Evolutionary conservation across 2,797 vertebrate genomes (phyloP).

Genomic region (Pangasius larnaudii): DNA sequence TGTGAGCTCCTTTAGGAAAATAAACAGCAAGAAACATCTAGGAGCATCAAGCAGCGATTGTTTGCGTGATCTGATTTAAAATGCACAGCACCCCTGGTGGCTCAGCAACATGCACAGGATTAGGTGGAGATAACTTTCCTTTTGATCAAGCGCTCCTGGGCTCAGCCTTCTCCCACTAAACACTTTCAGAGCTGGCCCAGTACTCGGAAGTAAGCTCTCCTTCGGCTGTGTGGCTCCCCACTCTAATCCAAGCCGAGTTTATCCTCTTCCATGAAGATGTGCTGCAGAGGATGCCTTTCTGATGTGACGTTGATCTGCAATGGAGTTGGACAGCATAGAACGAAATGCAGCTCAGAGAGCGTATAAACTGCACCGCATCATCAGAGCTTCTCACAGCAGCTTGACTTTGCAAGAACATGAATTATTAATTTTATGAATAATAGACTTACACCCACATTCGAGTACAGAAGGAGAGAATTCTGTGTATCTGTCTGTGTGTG

Average conservation of each 20-base stretch:
- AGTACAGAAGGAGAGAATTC: neutral
- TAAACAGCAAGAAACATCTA: constrained; percentile 19
- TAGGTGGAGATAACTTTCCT: constrained; percentile 53
- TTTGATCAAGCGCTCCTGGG: constrained; percentile 56
- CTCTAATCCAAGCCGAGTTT: constrained; percentile 41
- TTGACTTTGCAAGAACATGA: constrained; percentile 13
- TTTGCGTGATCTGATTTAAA: constrained; percentile 53
- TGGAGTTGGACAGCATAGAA: constrained; percentile 19
- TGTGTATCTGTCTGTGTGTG: neutral
- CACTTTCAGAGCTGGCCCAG: constrained; percentile 39
- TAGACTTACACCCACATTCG: neutral
- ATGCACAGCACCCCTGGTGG: constrained; percentile 27
- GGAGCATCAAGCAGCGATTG: constrained; percentile 41
- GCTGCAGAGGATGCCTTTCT: constrained; percentile 31
- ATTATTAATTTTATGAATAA: constrained; percentile 42
- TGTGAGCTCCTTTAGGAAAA: constrained; percentile 21
- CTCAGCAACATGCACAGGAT: constrained; percentile 47
- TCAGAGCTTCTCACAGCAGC: constrained; percentile 3
- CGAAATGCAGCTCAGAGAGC: constrained; percentile 19
- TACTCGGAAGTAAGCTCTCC: constrained; percentile 49
- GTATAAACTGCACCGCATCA: constrained; percentile 9
- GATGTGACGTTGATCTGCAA: constrained; percentile 41
- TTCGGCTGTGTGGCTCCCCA: constrained; percentile 31
- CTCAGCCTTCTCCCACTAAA: constrained; percentile 50
- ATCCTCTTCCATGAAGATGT: constrained; percentile 30